A percentile compares a stretch with the other conserved stretches of the same genome.
phyloP scores from a whole-genome alignment of 1,140 invertebrate species.

The Aradophagus sp. region DNA sequence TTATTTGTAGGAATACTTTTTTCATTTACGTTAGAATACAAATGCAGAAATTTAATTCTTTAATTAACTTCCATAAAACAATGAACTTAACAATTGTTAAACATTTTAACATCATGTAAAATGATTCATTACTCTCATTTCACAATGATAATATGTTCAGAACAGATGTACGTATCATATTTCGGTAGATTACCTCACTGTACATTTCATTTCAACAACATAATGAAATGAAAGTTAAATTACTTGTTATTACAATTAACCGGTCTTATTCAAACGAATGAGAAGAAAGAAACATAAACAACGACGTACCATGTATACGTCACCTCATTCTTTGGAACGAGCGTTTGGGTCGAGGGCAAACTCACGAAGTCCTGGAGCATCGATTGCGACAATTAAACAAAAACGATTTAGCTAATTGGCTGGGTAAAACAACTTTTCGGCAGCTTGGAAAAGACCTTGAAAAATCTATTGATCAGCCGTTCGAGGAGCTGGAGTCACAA shows the following conservation, averaged over 20 bases:
- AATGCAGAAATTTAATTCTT: no score
- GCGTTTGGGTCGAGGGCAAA: slow-evolving; percentile 74
- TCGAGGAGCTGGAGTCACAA: slow-evolving; percentile 56
- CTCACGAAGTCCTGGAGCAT: slow-evolving; percentile 74
- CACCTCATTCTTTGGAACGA: slow-evolving; percentile 78
- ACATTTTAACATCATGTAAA: no score
- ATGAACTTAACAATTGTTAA: no score
- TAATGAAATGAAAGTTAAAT: slow-evolving; percentile 7
- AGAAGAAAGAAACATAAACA: slow-evolving; percentile 71
- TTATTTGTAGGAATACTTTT: no score
- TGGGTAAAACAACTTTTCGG: slow-evolving; percentile 77
- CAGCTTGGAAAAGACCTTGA: slow-evolving; percentile 76
- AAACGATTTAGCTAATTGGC: slow-evolving; percentile 77
- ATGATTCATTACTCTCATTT: no score
- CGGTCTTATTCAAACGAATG: slow-evolving; percentile 1
- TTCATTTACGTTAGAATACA: no score
- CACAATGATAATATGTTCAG: no score
- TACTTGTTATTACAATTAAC: slow-evolving; percentile 7
- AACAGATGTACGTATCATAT: neutral
- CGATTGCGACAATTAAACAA: slow-evolving; percentile 77
- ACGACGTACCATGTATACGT: slow-evolving; percentile 75
- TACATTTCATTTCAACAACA: slow-evolving; percentile 6
- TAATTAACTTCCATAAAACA: no score
- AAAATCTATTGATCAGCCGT: slow-evolving; percentile 66
- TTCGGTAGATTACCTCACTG: neutral